phyloP scores from a whole-genome alignment of 2,113 vertebrate species.

The Scopus umbretta region DNA sequence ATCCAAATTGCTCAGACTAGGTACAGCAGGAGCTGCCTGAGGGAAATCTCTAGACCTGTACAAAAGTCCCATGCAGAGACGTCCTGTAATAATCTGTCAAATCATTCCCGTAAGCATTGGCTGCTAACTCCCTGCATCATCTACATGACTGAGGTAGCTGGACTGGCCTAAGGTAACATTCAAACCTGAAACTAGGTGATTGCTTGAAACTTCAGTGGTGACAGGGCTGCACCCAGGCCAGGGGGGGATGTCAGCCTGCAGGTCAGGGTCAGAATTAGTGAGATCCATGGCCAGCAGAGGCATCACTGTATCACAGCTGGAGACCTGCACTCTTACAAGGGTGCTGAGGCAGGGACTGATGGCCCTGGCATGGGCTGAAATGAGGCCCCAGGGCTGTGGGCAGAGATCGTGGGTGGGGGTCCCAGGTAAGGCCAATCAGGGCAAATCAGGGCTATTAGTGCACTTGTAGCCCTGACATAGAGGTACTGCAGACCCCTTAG shows the following conservation, averaged over 20 bases:
- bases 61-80: background rate
- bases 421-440: background rate
- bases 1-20: background rate
- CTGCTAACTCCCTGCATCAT: background rate
- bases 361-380: background rate
- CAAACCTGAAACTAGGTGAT: background rate
- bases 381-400: fast-evolving
- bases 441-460: background rate
- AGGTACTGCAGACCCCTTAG: background rate
- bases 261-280: background rate
- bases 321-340: fast-evolving
- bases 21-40: background rate
- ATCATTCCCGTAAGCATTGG: background rate
- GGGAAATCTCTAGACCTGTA: background rate
- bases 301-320: background rate
- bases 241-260: background rate
- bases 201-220: background rate
- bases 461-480: background rate
- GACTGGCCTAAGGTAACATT: background rate
- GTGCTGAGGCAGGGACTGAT: background rate
- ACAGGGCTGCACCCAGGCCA: background rate
- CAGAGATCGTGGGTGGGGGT: fast-evolving
- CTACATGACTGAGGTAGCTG: background rate
- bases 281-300: background rate
- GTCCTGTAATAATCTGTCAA: background rate